Evolutionary conservation across 2,797 vertebrate species (phyloP).

Genomic region (Sebastes minor): DNA sequence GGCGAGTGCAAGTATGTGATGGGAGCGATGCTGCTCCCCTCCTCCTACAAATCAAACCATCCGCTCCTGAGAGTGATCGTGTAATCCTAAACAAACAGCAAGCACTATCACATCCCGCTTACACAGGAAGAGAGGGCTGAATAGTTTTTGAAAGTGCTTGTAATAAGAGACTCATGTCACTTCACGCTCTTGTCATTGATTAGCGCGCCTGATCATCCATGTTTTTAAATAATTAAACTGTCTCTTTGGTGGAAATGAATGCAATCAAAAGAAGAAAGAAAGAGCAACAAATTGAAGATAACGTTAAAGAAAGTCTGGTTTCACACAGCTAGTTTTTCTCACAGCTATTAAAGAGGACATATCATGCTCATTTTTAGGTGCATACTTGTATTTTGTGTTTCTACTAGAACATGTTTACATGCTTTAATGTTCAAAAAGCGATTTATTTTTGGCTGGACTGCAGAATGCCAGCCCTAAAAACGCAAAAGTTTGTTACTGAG

Average conservation of each 20-base stretch:
- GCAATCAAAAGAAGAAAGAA: constrained; percentile 21
- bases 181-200: constrained; percentile 47
- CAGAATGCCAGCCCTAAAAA: too few relatives aligned
- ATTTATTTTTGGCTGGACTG: too few relatives aligned
- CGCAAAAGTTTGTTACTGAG: too few relatives aligned
- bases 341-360: background rate
- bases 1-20: constrained; percentile 49
- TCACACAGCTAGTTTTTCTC: background rate
- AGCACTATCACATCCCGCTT: constrained; percentile 49
- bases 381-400: too few relatives aligned
- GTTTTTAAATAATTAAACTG: constrained; percentile 44
- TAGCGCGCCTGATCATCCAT: constrained; percentile 33
- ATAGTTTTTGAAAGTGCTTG: constrained; percentile 33
- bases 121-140: background rate
- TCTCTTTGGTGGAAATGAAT: constrained; percentile 21
- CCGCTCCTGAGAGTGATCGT: constrained; percentile 32
- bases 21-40: constrained; percentile 31
- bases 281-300: constrained; percentile 19
- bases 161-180: constrained; percentile 40
- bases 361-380: too few relatives aligned
- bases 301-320: background rate
- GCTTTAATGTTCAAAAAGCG: too few relatives aligned
- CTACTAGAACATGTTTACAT: too few relatives aligned
- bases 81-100: constrained; percentile 70
- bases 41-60: constrained; percentile 68